Base-by-base conservation (phyloP, 2,888 invertebrate species). In the Geotrupes spiniger region DNA sequence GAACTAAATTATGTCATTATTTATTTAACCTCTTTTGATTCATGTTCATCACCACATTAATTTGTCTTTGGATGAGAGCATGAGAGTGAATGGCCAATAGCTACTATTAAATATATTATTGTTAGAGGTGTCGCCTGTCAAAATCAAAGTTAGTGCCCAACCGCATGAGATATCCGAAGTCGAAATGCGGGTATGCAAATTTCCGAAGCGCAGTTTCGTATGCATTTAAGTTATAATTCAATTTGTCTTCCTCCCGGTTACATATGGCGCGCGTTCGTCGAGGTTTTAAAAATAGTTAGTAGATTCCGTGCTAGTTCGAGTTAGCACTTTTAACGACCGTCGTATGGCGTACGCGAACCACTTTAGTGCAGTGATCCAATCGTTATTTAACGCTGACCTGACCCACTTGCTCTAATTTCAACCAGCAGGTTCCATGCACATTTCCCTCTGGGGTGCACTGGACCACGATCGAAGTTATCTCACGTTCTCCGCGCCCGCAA, bases 301-400 rank as follows among this genome's bases (percentile, higher is more conserved):
- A 14, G 14, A 14, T 33, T 33, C n/a, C 33, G 33, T 33, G 11
- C 33, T 14, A 14, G 12, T 12, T 29, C 31, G 31, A 29, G 31
- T 29, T n/a, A 10, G 33, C 33, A 12, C 33, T 33, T 33, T 33
- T 33, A 33, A 33, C 33, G 33, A 33, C 33, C 33, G 33, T 33
- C 33, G 12, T 33, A 11, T n/a, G 33, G 12, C 14, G 33, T 14
- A 33, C 14, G 33, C 33, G 33, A 33, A 33, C 33, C 33, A 14
- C 33, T 33, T 33, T 33, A 33, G 33, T 33, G 33, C 33, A 33
- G 33, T 51, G 44, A 42, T 49, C 38, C 51, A 56, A 54, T 57
- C 56, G 56, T 58, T 59, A 59, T 58, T 57, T 57, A 57, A 58
- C 53, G 57, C 46, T 47, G 53, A 57, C 54, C 56, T 54, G 56